These are phyloP conservation scores for Ascaphus truei DNA, from an alignment of 2,113 vertebrate species.

Conservation along the genomic window DNA sequence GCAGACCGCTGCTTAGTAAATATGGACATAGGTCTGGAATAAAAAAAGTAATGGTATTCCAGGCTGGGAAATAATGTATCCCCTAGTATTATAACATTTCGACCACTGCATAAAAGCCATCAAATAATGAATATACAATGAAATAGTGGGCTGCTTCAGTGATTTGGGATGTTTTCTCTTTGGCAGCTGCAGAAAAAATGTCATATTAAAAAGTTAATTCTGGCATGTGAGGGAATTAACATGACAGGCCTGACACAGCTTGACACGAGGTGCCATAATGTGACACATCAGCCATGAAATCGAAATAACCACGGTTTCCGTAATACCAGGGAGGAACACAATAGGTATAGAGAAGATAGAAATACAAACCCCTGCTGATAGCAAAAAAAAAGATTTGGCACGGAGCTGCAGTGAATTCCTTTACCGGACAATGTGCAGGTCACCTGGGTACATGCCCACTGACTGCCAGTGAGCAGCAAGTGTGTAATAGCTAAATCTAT, in stretches of 20 bases:
- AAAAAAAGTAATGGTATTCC: neutral
- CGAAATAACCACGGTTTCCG: slow-evolving; percentile 5
- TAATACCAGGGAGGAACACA: neutral
- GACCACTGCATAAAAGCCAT: slow-evolving; percentile 1
- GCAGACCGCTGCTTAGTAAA: too few species aligned
- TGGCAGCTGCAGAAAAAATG: slow-evolving; percentile 18
- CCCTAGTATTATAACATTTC: slow-evolving; percentile 15
- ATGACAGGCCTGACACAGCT: slow-evolving; percentile 30
- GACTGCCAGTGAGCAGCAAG: neutral
- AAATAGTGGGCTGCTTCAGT: slow-evolving; percentile 16
- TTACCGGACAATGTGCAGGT: neutral
- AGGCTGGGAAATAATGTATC: neutral
- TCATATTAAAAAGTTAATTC: slow-evolving; percentile 27
- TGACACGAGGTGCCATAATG: slow-evolving; percentile 23
- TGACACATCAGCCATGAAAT: slow-evolving; percentile 34
- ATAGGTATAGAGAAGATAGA: neutral
- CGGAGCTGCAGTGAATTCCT: neutral
- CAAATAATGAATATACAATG: slow-evolving; percentile 18
- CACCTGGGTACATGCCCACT: neutral
- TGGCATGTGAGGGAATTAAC: slow-evolving; percentile 26
- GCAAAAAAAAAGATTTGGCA: neutral
- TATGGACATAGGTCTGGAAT: too few species aligned
- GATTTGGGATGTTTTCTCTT: slow-evolving; percentile 1
- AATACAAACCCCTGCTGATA: neutral
- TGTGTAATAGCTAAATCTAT: neutral